phyloP scores from a whole-genome alignment of 2,797 vertebrate species.

The Syncerus caffer region DNA sequence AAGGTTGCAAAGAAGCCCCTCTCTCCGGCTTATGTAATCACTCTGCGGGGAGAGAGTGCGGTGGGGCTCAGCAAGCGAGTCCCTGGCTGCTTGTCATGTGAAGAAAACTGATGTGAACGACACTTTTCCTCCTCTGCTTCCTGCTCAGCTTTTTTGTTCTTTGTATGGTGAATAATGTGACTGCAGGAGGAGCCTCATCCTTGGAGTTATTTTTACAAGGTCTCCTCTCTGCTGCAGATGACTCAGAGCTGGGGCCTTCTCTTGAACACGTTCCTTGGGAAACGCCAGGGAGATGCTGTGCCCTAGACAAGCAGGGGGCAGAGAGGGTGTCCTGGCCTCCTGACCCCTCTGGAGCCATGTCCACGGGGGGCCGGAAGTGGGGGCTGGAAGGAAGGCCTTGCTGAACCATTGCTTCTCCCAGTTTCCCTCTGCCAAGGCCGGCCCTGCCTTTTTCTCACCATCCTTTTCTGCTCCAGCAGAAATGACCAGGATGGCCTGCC shows the following conservation, averaged over 20 bases:
- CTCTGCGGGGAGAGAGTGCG: slow-evolving; percentile 5
- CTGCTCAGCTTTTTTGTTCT: slow-evolving; percentile 82
- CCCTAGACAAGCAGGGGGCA: neutral
- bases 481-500: neutral
- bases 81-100: slow-evolving; percentile 78
- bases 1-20: slow-evolving; percentile 6
- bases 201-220: slow-evolving; percentile 81
- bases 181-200: slow-evolving; percentile 74
- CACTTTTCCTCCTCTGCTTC: slow-evolving; percentile 82
- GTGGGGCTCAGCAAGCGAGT: slow-evolving; percentile 49
- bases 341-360: neutral
- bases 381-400: neutral
- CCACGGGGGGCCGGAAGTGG: neutral
- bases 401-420: neutral
- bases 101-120: slow-evolving; percentile 74
- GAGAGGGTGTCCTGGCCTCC: neutral
- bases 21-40: slow-evolving; percentile 69
- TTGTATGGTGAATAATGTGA: slow-evolving; percentile 79
- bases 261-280: neutral
- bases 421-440: neutral
- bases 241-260: slow-evolving; percentile 66
- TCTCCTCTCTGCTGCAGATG: slow-evolving; percentile 75
- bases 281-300: neutral
- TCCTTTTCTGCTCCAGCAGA: neutral
- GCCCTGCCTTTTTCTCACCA: neutral